Conservation (phyloP, 2,113 vertebrate species). For the Antechinus flavipes region DNA sequence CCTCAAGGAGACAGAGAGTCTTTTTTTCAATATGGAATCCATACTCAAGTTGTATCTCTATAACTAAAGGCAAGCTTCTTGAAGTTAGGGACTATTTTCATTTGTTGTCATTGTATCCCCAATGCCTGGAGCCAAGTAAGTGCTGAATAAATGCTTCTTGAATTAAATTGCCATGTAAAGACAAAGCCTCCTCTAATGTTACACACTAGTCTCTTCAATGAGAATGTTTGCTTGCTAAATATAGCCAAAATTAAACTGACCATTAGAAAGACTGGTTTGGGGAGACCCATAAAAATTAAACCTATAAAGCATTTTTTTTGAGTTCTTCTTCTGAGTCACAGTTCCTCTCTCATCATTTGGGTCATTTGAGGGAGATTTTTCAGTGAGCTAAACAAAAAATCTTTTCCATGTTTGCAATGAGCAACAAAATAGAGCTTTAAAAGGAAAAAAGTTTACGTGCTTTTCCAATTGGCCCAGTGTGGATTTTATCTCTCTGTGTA, state of each 20-base stretch:
- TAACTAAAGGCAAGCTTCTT: neutral
- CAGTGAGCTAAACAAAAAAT: constrained; percentile 40
- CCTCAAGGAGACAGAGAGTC: neutral
- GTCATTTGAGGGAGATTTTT: constrained; percentile 30
- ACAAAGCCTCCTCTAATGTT: neutral
- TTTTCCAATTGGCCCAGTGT: constrained; percentile 56
- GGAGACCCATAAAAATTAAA: neutral
- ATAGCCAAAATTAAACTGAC: constrained; percentile 20
- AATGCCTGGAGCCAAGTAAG: neutral
- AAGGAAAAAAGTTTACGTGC: constrained; percentile 61
- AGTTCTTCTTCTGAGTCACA: neutral
- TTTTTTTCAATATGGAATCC: neutral
- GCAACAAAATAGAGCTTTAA: constrained; percentile 71
- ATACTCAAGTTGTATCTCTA: neutral
- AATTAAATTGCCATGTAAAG: neutral
- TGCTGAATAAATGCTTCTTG: constrained; percentile 18
- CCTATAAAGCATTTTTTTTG: neutral
- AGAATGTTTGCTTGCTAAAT: neutral
- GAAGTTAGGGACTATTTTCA: neutral
- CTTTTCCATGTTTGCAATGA: constrained; percentile 29
- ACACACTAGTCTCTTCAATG: neutral
- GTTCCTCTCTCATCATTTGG: neutral
- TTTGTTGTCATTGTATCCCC: neutral
- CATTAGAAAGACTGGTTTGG: neutral
- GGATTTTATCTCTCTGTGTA: constrained; percentile 54